Evolutionary conservation across 2,888 invertebrate genomes (phyloP).

Genomic region (Hybos culiciformis): DNA sequence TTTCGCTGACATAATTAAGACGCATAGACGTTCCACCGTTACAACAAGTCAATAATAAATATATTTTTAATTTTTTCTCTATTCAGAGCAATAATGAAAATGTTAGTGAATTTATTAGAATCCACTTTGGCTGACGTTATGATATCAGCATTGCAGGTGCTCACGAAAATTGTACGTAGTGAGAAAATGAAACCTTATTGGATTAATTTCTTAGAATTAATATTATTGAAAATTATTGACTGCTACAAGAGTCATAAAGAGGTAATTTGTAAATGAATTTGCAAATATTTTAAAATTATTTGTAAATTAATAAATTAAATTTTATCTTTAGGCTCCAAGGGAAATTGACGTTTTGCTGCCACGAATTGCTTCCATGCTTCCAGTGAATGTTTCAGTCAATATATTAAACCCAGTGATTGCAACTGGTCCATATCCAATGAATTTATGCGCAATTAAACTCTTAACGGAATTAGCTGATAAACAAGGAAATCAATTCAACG

Average conservation of each 20-base stretch:
- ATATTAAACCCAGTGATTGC: slow-evolving; percentile 67
- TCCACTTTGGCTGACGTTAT: slow-evolving; percentile 46
- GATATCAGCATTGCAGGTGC: slow-evolving; percentile 61
- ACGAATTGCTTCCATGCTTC: slow-evolving; percentile 63
- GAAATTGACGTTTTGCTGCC: slow-evolving; percentile 74
- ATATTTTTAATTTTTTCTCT: slow-evolving; percentile 8
- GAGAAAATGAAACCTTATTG: slow-evolving; percentile 64
- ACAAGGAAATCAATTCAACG: slow-evolving; percentile 53
- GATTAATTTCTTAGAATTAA: slow-evolving; percentile 79
- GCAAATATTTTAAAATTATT: not conserved
- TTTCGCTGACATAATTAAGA: too few species aligned
- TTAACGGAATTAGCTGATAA: slow-evolving; percentile 72
- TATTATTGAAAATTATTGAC: slow-evolving; percentile 76
- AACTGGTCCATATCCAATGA: slow-evolving; percentile 74
- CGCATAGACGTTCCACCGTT: too few species aligned
- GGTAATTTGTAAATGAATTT: slow-evolving; percentile 22
- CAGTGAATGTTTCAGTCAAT: slow-evolving; percentile 60
- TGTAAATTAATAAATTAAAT: not conserved
- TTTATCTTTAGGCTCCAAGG: slow-evolving; percentile 47
- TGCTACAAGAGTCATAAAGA: slow-evolving; percentile 66
- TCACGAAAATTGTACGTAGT: slow-evolving; percentile 73
- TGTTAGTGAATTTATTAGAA: slow-evolving; percentile 59
- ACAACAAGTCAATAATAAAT: not conserved
- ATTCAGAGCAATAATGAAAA: slow-evolving; percentile 53
- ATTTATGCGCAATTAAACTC: slow-evolving; percentile 87